A percentile compares a stretch with the other conserved stretches of the same genome.
phyloP scores from a whole-genome alignment of 2,113 vertebrate species.

The Lucifuga dentata region DNA sequence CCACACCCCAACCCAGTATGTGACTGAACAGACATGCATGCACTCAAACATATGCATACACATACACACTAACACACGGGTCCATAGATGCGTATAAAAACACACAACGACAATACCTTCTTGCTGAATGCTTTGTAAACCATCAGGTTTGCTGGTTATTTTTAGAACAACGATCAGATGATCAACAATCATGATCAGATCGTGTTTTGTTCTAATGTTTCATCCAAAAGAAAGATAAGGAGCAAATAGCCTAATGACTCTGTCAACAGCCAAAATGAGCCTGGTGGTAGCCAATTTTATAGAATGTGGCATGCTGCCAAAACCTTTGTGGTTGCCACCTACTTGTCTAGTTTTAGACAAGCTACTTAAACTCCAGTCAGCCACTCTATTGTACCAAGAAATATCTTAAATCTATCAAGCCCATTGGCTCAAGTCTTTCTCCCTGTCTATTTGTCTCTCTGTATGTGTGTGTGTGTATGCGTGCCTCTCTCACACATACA shows the following conservation, averaged over 20 bases:
- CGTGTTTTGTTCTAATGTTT: slow-evolving; percentile 33
- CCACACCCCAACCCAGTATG: slow-evolving; percentile 45
- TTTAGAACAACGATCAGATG: slow-evolving; percentile 39
- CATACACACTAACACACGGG: slow-evolving; percentile 13
- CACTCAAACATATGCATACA: slow-evolving; percentile 10
- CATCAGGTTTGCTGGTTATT: neutral
- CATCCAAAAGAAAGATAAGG: slow-evolving; percentile 27
- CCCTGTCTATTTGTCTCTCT: slow-evolving; percentile 19
- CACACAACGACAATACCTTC: neutral
- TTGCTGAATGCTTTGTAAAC: slow-evolving; percentile 26
- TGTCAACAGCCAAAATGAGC: slow-evolving; percentile 48
- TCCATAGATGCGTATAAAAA: neutral
- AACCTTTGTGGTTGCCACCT: slow-evolving; percentile 68
- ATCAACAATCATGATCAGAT: slow-evolving; percentile 7
- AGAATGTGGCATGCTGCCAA: slow-evolving; percentile 46
- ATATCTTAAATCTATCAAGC: slow-evolving; percentile 59
- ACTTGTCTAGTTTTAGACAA: slow-evolving; percentile 69
- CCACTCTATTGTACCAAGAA: slow-evolving; percentile 37
- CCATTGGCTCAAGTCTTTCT: slow-evolving; percentile 16
- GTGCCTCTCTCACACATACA: slow-evolving; percentile 52
- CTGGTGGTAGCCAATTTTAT: slow-evolving; percentile 35
- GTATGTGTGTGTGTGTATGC: slow-evolving; percentile 31
- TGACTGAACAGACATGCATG: slow-evolving; percentile 2
- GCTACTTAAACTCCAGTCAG: slow-evolving; percentile 53
- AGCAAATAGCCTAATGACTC: slow-evolving; percentile 42